Percentiles rank a stretch among this genome's conserved stretches.
Conservation (phyloP, 2,113 vertebrate species). For the Vidua macroura region DNA sequence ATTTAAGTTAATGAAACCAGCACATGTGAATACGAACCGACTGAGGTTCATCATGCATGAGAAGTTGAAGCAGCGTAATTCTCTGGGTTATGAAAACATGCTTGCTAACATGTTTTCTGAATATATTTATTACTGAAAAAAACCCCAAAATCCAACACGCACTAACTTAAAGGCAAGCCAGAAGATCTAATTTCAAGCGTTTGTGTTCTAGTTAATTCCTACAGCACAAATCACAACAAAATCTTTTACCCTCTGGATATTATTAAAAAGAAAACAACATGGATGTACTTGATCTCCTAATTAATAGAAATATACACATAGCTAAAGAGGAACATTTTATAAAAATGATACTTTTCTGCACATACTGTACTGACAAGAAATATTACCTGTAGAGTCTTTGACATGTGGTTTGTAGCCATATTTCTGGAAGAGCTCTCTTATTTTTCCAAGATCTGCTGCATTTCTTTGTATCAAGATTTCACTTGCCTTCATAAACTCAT, state of each 20-base stretch:
- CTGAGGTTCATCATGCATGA: background rate
- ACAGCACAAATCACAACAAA: background rate
- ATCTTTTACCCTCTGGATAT: background rate
- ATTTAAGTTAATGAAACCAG: background rate
- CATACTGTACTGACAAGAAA: background rate
- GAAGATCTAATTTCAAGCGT: background rate
- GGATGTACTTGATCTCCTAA: background rate
- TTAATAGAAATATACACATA: background rate
- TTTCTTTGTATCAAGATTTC: conserved; percentile 78
- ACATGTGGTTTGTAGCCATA: conserved; percentile 78
- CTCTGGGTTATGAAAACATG: background rate
- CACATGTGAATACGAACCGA: background rate
- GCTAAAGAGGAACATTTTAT: background rate
- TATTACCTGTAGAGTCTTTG: conserved; percentile 71
- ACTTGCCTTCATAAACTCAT: conserved; percentile 77
- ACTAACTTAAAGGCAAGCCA: background rate
- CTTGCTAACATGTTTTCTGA: background rate
- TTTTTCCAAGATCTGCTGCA: conserved; percentile 72
- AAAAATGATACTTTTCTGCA: background rate
- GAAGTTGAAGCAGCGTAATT: background rate
- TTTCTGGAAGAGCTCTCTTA: conserved; percentile 81
- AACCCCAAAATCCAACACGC: fast-evolving
- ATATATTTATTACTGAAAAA: background rate
- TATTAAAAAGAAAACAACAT: background rate
- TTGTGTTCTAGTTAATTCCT: background rate